Base-by-base conservation (phyloP, 2,888 invertebrate species). In the Chaetoderma sp. region DNA sequence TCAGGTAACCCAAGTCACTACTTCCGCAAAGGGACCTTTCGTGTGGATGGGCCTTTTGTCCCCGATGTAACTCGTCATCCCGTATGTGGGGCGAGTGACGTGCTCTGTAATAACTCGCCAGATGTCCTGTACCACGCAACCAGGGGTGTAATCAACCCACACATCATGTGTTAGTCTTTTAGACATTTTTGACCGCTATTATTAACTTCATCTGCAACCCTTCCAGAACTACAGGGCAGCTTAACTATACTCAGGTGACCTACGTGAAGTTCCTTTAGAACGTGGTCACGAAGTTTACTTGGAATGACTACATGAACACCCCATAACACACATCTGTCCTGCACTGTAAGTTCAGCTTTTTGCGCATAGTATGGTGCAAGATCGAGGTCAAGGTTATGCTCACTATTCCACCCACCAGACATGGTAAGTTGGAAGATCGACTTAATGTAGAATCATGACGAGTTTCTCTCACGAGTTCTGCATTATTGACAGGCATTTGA, bases 211-310 rank as follows among this genome's bases (percentile, higher is more conserved):
- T n/a, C n/a, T n/a, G n/a, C n/a, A n/a, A n/a, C n/a, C n/a, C n/a
- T n/a, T n/a, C n/a, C n/a, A n/a, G n/a, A n/a, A n/a, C n/a, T n/a
- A n/a, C n/a, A n/a, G n/a, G n/a, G n/a, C 92, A 76, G 91, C 91
- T 71, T 92, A 92, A 50, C 23, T 4, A 50, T 25, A 6, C 50
- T 30, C 27, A 50, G 6, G 23, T 50, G 60, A 4, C 60, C 50
- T 32, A 8, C 60, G 3, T 50, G 60, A 1, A 50, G 39, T 27
- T 52, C 32, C 18, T 52, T 13, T 8, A 60, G 49, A 18, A 60
- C 25, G 18, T 39, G 18, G 10, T 23, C 23, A 18, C 50, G 1
- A 10, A 60, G 33, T 23, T 16, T 1, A 25, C 10, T 16, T 18
- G 57, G 57, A 18, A 57, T 21, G 13, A 57, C 21, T 5, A 57